These are phyloP conservation scores for Denticeps clupeoides DNA, from an alignment of 2,797 vertebrate species.

Conservation along the genomic window DNA sequence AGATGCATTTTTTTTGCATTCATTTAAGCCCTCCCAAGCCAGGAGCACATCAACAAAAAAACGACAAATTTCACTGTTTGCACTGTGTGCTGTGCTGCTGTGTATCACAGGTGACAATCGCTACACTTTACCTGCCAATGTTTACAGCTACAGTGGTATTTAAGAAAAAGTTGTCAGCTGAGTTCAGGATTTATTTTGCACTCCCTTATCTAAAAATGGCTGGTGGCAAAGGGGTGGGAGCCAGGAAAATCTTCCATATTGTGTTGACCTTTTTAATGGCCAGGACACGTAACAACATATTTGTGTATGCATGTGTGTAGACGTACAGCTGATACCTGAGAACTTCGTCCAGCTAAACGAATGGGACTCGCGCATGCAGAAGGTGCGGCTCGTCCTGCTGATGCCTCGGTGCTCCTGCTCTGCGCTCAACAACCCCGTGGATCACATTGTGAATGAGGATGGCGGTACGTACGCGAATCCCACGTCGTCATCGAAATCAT, in stretches of 20 bases:
- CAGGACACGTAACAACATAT: background rate
- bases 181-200: too few species aligned
- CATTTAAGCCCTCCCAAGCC: too few species aligned
- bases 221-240: too few species aligned
- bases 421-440: slow-evolving; percentile 72
- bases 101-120: too few species aligned
- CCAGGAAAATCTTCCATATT: background rate
- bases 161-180: too few species aligned
- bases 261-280: background rate
- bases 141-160: too few species aligned
- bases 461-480: slow-evolving; percentile 68
- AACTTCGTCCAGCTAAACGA: slow-evolving; percentile 60
- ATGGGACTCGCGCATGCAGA: slow-evolving; percentile 53
- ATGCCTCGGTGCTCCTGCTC: slow-evolving; percentile 76
- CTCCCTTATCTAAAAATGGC: too few species aligned
- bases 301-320: slow-evolving; percentile 42
- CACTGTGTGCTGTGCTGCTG: too few species aligned
- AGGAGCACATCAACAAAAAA: too few species aligned
- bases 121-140: too few species aligned
- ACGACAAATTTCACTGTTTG: too few species aligned
- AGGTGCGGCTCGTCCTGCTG: slow-evolving; percentile 71
- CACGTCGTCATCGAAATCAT: background rate
- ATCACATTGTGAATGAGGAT: slow-evolving; percentile 70
- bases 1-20: too few species aligned
- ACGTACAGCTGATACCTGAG: slow-evolving; percentile 66